Conservation (phyloP, 2,797 vertebrate genomes). For the Enteromius unitaeniatus region DNA sequence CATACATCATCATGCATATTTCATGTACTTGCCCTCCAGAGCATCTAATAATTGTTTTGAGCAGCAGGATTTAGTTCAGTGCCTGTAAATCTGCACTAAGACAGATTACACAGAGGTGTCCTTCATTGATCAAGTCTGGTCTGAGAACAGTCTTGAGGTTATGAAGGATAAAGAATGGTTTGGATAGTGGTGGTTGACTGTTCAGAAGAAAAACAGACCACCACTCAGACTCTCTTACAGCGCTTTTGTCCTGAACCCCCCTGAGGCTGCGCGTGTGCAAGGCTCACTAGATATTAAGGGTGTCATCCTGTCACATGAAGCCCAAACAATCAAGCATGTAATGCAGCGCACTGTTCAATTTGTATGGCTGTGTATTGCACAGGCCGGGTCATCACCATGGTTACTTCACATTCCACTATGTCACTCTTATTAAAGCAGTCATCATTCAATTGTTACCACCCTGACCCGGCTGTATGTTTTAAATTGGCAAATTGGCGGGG, state of each 20-base stretch:
- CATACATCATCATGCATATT: background rate
- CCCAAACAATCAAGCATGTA: constrained; percentile 57
- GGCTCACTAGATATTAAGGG: constrained; percentile 38
- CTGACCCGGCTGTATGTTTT: constrained; percentile 37
- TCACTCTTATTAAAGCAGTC: constrained; percentile 51
- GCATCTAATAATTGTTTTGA: constrained; percentile 26
- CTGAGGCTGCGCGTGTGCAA: constrained; percentile 26
- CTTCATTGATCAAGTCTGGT: constrained; percentile 34
- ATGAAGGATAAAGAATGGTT: constrained; percentile 6
- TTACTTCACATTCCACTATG: constrained; percentile 55
- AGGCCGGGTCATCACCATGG: constrained; percentile 65
- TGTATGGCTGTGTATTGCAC: constrained; percentile 36
- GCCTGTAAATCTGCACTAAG: constrained; percentile 42
- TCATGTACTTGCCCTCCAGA: constrained; percentile 5
- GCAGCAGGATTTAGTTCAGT: constrained; percentile 40
- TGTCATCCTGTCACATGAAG: constrained; percentile 47
- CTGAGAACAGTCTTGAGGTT: constrained; percentile 17
- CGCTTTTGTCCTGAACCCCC: constrained; percentile 35
- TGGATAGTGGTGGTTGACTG: background rate
- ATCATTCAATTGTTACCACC: constrained; percentile 48
- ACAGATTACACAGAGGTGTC: constrained; percentile 41
- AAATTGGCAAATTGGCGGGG: constrained; percentile 39
- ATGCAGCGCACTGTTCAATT: constrained; percentile 57
- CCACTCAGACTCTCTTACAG: background rate
- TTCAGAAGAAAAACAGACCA: constrained; percentile 17